Percentiles rank a stretch among this genome's conserved stretches.
Evolutionary conservation across 2,888 invertebrate species (phyloP).

Genomic region (Crossocerus cetratus): DNA sequence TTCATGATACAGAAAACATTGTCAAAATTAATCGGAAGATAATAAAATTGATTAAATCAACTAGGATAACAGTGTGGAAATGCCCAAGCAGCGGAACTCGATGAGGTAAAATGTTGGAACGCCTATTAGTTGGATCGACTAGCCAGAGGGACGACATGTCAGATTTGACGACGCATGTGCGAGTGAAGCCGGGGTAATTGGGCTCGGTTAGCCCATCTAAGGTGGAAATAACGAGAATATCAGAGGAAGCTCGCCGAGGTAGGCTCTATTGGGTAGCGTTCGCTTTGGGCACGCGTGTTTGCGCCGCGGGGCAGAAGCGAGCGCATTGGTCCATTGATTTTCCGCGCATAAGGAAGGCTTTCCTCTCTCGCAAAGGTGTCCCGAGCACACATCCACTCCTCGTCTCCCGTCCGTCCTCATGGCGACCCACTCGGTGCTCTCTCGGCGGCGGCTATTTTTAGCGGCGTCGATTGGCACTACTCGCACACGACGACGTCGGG

Average conservation of each 20-base stretch:
- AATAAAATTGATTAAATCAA: too few relatives aligned
- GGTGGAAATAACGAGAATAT: conserved; percentile 9
- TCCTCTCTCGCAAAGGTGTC: not conserved
- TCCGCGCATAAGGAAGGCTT: not conserved
- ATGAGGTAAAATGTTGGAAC: too few relatives aligned
- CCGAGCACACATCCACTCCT: not conserved
- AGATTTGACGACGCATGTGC: conserved; percentile 20
- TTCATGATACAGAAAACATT: too few relatives aligned
- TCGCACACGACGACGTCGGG: too few relatives aligned
- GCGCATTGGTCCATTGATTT: conserved; percentile 9
- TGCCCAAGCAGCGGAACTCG: too few relatives aligned
- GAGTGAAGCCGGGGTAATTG: conserved; percentile 4
- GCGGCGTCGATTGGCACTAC: too few relatives aligned
- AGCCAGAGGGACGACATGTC: not conserved
- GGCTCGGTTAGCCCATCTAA: not conserved
- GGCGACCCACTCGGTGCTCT: not conserved
- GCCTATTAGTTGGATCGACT: not conserved
- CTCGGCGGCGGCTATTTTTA: too few relatives aligned
- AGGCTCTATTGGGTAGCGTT: too few relatives aligned
- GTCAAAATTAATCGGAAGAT: too few relatives aligned
- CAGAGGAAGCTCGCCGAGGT: not conserved
- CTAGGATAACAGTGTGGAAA: too few relatives aligned
- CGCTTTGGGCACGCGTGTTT: conserved; percentile 18
- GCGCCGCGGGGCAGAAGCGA: not conserved
- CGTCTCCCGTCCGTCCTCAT: not conserved